Base-by-base conservation (phyloP, 2,888 invertebrate species). In the Xanthorhoe designata region DNA sequence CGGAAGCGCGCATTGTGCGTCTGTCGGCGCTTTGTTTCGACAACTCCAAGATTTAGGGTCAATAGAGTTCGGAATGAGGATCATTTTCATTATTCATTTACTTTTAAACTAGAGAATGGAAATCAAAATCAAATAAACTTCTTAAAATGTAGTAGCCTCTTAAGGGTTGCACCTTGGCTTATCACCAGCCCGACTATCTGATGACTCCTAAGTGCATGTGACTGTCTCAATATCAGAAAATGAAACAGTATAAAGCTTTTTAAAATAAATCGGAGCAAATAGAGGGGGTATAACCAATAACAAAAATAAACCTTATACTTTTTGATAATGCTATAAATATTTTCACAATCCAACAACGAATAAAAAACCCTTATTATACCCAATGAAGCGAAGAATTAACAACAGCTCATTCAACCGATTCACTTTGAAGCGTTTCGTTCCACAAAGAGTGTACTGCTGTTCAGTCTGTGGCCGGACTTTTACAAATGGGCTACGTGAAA, bases 401-500 rank as follows among this genome's bases (percentile, higher is more conserved):
- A 64, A 72, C 64, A 49, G 60, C 56, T 70, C 68, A 66, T 73
- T 70, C 68, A 69, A 65, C 68, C 65, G 61, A 57, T 66, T 67
- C 59, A 61, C 54, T 64, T 62, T 64, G 66, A 69, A 47, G 52
- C 18, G 55, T 60, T 59, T 53, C 61, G 61, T 70, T 64, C 59
- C 38, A 60, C 66, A 66, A 61, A 67, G 68, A 60, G 32, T 29
- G 32, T 52, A 45, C 42, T 55, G 18, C 2, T 17, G 15, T 19
- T 55, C 50, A 62, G 4, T 49, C 42, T 56, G 49, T 38, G 18
- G 51, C 58, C 52, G 68, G 70, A 70, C 69, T 59, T 66, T 64
- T 64, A 71, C 65, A 67, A 74, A 72, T 71, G 70, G 59, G 55
- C 67, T 65, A 49, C 68, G 59, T 65, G 63, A 66, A 72, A 69